Base-by-base conservation (phyloP, 2,113 vertebrate genomes). In the Dascyllus trimaculatus region DNA sequence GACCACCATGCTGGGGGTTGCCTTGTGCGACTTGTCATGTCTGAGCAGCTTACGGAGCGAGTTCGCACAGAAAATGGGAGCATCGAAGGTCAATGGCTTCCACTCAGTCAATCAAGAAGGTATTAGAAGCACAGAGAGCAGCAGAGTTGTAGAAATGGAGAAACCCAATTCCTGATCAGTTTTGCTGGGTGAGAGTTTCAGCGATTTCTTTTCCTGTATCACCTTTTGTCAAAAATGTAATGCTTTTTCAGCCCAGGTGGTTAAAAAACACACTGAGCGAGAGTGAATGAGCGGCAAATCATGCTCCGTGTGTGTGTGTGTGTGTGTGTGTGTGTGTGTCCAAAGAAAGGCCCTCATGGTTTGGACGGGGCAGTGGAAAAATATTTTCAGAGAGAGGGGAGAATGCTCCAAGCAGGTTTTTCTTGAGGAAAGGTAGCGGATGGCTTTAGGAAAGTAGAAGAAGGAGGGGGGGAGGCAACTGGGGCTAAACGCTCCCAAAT, bases 361-460 rank as follows among this genome's bases (percentile, higher is more conserved):
- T 90, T 93, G 92, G 91, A 95, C 49, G 88, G 91, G 72, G 82
- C 76, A 86, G 86, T 91, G 93, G 93, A 95, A 94, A 94, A 92
- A 92, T 88, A 85, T 92, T 92, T 91, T 80, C 64, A 65, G 79
- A 85, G 79, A 85, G 87, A 82, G 73, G 74, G 83, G 87, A 92
- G 90, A 92, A 84, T 75, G 71, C 84, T 78, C 74, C 19, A 54
- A 82, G 88, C 85, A 80, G 88, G 81, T 89, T 91, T n/a, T 90
- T 82, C 51, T 70, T 54, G 54, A 86, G 80, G 52, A 79, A 86
- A 91, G 89, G 85, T 89, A 72, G 64, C 9, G 43, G 76, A 79
- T 13, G 64, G 87, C 84, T 87, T 68, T 38, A 6, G 59, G 65
- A 65, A 17, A 21, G 48, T 4, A 9, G 18, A 65, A 74, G 79